Percentiles rank a stretch among this genome's conserved stretches.
Evolutionary conservation across 2,888 invertebrate genomes (phyloP).

Genomic region (Catocala sponsa): DNA sequence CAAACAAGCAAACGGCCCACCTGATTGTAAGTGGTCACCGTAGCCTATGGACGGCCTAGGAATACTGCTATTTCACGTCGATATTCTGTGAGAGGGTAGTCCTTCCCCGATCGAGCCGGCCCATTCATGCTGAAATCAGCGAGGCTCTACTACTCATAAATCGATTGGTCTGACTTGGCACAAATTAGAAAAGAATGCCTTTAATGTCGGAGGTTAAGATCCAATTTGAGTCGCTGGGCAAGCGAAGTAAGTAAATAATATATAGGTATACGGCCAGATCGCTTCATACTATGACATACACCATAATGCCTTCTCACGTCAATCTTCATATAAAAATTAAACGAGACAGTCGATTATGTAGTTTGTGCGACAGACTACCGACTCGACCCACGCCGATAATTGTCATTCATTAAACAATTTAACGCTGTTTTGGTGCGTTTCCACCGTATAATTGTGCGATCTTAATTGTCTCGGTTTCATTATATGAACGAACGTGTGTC

Average conservation of each 20-base stretch:
- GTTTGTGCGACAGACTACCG: slow-evolving; percentile 65
- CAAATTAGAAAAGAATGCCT: too few species aligned
- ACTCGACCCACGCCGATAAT: slow-evolving; percentile 68
- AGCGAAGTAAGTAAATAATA: neutral
- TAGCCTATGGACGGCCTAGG: too few species aligned
- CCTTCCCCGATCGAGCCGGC: too few species aligned
- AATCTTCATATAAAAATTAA: slow-evolving; percentile 80
- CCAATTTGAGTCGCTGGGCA: too few species aligned
- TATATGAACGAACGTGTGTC: slow-evolving; percentile 25
- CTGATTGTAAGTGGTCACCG: too few species aligned
- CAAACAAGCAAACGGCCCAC: too few species aligned
- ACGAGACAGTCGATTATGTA: slow-evolving; percentile 73
- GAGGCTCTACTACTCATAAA: too few species aligned
- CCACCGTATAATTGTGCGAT: slow-evolving; percentile 49
- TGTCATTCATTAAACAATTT: slow-evolving; percentile 82
- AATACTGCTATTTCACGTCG: too few species aligned
- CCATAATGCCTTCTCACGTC: slow-evolving; percentile 74
- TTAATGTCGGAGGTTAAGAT: too few species aligned
- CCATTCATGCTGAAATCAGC: too few species aligned
- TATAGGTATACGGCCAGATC: slow-evolving; percentile 12
- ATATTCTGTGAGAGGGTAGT: too few species aligned
- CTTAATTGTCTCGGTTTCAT: slow-evolving; percentile 41
- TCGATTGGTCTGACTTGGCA: too few species aligned
- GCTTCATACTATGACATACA: slow-evolving; percentile 40
- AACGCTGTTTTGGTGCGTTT: slow-evolving; percentile 62